Base-by-base conservation (phyloP, 1,140 invertebrate species). In the Phocides pigmalion region DNA sequence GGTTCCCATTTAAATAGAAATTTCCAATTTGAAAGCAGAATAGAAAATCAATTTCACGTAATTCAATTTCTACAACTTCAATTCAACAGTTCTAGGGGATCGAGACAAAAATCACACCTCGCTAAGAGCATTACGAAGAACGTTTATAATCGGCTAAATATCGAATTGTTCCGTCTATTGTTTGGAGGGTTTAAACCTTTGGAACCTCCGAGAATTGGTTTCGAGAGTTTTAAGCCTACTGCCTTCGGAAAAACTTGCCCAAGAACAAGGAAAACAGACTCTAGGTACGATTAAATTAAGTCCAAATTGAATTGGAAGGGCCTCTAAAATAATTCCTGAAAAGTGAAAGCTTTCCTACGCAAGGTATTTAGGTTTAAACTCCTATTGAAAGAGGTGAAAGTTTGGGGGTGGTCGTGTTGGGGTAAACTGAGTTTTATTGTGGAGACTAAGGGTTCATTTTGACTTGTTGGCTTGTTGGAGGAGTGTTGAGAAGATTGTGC, bases 341-440 rank as follows among this genome's bases (percentile, higher is more conserved):
- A 89, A 89, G 87, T 88, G 88, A 90, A 90, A 90, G 86, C 84
- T 87, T 88, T 86, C 80, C 82, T 89, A 86, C 86, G 81, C 81
- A 87, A 90, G 86, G 86, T 90, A 90, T 90, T 90, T 90, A 89
- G 86, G 88, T 90, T 89, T 90, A 90, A 90, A 90, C 81, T 90
- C 84, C 84, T 86, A 90, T 89, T 86, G 88, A 87, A 88, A 90
- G 87, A 90, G 88, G 88, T 90, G 88, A 90, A 90, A 90, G 88
- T 90, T 90, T 83, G 70, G 80, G 79, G 78, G 68, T 68, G 47
- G 51, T 63, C 25, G 35, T 49, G 64, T 61, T 53, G 46, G 19
- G 25, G 37, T 11, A 85, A 70, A 69, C 37, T 79, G 58, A 37
- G 64, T 74, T 70, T 68, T 87, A 67, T 58, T 11, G 19, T 8